A percentile compares a stretch with the other conserved stretches of the same genome.
Conservation (phyloP, 2,797 vertebrate species). For the Luscinia megarhynchos region DNA sequence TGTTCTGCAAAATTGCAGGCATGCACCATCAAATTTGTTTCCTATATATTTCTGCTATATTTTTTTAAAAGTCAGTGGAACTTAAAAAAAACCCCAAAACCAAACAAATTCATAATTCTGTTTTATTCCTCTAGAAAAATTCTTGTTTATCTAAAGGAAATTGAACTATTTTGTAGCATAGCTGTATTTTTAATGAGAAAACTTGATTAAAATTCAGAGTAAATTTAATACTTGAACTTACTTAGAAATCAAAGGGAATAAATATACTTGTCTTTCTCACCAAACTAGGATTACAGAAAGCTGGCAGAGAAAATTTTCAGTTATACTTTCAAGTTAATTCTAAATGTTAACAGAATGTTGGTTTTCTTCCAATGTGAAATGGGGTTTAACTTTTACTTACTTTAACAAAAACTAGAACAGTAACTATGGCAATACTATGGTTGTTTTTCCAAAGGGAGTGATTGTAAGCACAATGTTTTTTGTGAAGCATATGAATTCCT, state of each 20-base stretch:
- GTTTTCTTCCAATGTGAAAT: not conserved
- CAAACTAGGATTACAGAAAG: not conserved
- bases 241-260: not conserved
- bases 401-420: not conserved
- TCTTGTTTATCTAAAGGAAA: not conserved
- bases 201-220: not conserved
- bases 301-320: not conserved
- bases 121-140: not conserved
- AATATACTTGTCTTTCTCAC: not conserved
- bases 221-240: not conserved
- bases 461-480: not conserved
- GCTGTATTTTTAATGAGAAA: not conserved
- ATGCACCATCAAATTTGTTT: not conserved
- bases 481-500: not conserved
- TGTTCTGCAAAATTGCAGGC: not conserved
- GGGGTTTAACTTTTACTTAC: not conserved
- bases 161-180: not conserved
- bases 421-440: not conserved
- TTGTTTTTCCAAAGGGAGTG: not conserved
- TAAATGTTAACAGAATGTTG: not conserved
- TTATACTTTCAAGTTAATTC: not conserved
- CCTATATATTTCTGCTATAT: not conserved
- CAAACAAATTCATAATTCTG: not conserved
- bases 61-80: not conserved
- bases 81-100: not conserved